Percentiles rank a stretch among this genome's conserved stretches.
These are phyloP conservation scores for Micromesistius poutassou DNA, from an alignment of 2,797 vertebrate genomes.

Conservation along the genomic window DNA sequence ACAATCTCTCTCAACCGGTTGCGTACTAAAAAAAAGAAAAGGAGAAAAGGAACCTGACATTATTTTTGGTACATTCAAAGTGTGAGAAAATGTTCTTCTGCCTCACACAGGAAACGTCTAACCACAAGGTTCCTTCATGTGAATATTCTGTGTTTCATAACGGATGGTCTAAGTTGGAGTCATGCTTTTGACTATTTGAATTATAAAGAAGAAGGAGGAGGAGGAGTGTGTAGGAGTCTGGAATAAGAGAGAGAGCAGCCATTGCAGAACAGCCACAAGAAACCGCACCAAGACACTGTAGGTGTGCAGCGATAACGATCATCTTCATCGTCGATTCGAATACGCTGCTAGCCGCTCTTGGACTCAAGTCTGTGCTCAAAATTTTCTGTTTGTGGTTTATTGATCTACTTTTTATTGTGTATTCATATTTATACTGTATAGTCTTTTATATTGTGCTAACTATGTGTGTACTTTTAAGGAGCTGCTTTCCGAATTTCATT, in stretches of 20 bases:
- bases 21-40: constrained; percentile 78
- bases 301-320: neutral
- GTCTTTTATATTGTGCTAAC: too few relatives aligned
- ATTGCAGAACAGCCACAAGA: neutral
- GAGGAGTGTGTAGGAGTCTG: neutral
- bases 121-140: neutral
- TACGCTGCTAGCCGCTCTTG: too few relatives aligned
- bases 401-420: too few relatives aligned
- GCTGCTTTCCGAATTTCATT: too few relatives aligned
- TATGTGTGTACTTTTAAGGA: too few relatives aligned
- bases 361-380: too few relatives aligned
- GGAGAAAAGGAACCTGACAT: neutral
- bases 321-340: neutral
- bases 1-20: constrained; percentile 87
- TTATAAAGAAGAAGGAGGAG: neutral
- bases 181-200: neutral
- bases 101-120: neutral
- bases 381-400: too few relatives aligned
- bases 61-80: neutral
- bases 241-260: neutral
- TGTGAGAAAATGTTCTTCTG: neutral
- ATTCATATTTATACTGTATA: too few relatives aligned
- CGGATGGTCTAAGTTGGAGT: neutral
- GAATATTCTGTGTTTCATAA: neutral
- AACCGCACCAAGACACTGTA: neutral